Evolutionary conservation across 2,888 invertebrate genomes (phyloP), one percentile per base, ranked within the genome.

Genomic region (Neuroscelio doddi): DNA sequence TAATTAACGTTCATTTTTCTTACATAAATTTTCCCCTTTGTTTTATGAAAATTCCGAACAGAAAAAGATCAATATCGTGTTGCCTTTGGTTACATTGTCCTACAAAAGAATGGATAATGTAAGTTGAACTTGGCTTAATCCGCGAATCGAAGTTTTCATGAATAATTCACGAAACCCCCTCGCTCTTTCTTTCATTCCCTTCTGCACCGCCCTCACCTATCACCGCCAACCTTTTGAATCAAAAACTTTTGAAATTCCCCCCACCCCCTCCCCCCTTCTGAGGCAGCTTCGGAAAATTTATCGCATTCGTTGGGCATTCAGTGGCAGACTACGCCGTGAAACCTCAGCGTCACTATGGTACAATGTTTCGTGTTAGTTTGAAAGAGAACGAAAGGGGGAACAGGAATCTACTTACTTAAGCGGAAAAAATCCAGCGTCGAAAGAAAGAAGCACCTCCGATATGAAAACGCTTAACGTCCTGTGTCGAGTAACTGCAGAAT

Each of bases 131-230:
- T 76, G 75, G 75, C 75, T 80, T 81, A 80, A 80, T 81, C 80
- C 81, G 80, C 79, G 81, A 83, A 83, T 83, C 82, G 81, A 82
- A 82, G 80, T 80, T 80, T 79, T 79, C 75, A 81, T 82, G 82
- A 82, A 82, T 82, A 78, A 81, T 82, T 82, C 81, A 82, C 78
- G 74, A 69, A 68, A 71, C 63, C 66, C 70, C 53, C 63, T 62
- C 66, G 62, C 49, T 62, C 62, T 58, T 66, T 64, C 64, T 61
- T 64, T 56, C 67, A 64, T 57, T 42, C 57, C 66, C 69, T 69
- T 46, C 63, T 69, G 61, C 41, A 46, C 63, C 63, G 55, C 55
- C 66, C 51, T 68, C 62, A 57, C 64, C 64, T 68, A 64, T 65
- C 68, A n/a, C n/a, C n/a, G n/a, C n/a, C n/a, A 70, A 63, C 59